Evolutionary conservation across 2,113 vertebrate species (phyloP).

Genomic region (Galemys pyrenaicus): DNA sequence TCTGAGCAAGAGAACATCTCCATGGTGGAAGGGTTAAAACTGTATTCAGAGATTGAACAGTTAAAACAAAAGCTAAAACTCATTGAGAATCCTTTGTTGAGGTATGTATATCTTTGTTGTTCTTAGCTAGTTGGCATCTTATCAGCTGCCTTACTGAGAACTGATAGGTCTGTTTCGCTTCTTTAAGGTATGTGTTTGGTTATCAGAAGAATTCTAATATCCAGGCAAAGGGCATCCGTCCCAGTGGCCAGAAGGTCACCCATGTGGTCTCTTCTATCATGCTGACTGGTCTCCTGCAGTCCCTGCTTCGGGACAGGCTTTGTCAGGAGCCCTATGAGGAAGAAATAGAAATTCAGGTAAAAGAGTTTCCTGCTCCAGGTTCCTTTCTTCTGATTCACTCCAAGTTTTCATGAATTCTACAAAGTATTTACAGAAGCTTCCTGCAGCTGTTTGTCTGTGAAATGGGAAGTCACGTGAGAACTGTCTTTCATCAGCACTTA

Average conservation of each 20-base stretch:
- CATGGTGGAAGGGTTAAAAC: constrained; percentile 94
- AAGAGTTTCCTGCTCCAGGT: neutral
- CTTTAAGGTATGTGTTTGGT: constrained; percentile 92
- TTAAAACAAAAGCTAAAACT: constrained; percentile 94
- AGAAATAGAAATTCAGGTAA: constrained; percentile 92
- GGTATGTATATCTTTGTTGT: constrained; percentile 80
- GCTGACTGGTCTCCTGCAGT: constrained; percentile 85
- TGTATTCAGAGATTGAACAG: constrained; percentile 92
- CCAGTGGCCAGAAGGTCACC: constrained; percentile 84
- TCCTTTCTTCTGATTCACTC: neutral
- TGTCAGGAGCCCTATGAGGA: constrained; percentile 85
- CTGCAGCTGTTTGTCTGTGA: neutral
- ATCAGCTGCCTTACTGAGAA: neutral
- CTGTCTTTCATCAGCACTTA: neutral
- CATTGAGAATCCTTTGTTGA: constrained; percentile 95
- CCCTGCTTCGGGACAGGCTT: constrained; percentile 90
- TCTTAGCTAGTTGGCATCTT: constrained; percentile 21
- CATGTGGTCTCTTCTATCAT: constrained; percentile 91
- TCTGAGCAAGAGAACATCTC: constrained; percentile 91
- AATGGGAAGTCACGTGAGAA: neutral
- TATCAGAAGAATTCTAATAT: constrained; percentile 90
- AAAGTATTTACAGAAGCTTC: neutral
- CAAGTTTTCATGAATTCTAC: neutral
- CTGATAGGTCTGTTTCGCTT: constrained; percentile 24
- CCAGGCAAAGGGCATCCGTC: constrained; percentile 90